Base-by-base conservation (phyloP, 2,888 invertebrate genomes). In the Mamestra brassicae region DNA sequence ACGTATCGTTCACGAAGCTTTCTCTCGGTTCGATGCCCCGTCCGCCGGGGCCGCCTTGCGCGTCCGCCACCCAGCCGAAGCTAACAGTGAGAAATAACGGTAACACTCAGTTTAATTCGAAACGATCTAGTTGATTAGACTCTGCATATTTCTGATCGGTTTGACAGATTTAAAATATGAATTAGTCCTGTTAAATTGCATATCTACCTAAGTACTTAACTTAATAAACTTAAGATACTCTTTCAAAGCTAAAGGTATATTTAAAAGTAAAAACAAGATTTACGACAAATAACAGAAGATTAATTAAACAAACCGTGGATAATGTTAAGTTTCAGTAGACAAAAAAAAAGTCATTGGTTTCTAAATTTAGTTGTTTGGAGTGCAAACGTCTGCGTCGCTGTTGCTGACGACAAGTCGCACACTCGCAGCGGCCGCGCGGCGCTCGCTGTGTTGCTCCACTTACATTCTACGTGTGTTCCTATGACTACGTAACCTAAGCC, bases 1-100 rank as follows among this genome's bases (percentile, higher is more conserved):
- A 79, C 76, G 85, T 81, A 79, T 87, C 84, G 85, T 77, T 85
- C 79, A 83, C 84, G 83, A 88, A 92, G 91, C 93, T 93, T 93
- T 93, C 92, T 90, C 91, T 89, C 87, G 84, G 92, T 92, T 90
- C 91, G 89, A 88, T 90, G 91, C 87, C 89, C 89, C 83, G 86
- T 83, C 88, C 85, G 82, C 82, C 42, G 47, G 60, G 26, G 60
- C 60, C 38, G 60, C 38, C 42, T 6, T 42, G 42, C 42, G 8
- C 58, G 8, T 58, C 7, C 58, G 67, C 15, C 55, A 60, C 69
- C 54, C 84, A 89, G 86, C 81, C 75, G 83, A 82, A 87, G 76
- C 83, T 82, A 84, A 87, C 77, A 71, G 79, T 81, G 87, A 89
- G 87, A 87, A 87, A 87, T 89, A 87, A 88, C 89, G 85, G 76